Percentiles rank a stretch among this genome's conserved stretches.
These are phyloP conservation scores for Coecobrya sp. DNA, from an alignment of 2,888 invertebrate species.

Conservation along the genomic window DNA sequence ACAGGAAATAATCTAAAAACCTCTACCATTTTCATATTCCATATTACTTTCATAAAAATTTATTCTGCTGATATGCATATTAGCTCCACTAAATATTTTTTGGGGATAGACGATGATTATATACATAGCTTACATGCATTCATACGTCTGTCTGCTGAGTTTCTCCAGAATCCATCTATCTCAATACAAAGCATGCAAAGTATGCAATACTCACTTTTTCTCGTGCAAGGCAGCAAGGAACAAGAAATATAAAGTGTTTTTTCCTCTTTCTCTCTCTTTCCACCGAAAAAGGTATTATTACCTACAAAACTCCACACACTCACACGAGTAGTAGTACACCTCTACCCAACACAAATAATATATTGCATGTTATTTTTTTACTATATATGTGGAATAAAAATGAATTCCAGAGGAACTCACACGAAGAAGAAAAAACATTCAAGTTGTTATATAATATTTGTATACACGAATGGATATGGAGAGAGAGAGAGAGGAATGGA, in stretches of 20 bases:
- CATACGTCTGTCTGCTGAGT: not conserved
- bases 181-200: slow-evolving; percentile 7
- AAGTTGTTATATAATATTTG: not conserved
- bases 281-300: not conserved
- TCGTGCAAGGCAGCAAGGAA: not conserved
- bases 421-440: not conserved
- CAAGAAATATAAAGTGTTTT: not conserved
- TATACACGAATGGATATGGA: not conserved
- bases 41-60: too few relatives aligned
- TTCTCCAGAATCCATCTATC: not conserved
- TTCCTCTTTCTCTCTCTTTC: not conserved
- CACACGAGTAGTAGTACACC: not conserved
- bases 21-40: too few relatives aligned
- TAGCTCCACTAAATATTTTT: too few relatives aligned
- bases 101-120: not conserved
- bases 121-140: not conserved
- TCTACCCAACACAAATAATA: slow-evolving; percentile 23
- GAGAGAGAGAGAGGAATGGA: not conserved
- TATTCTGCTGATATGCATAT: too few relatives aligned
- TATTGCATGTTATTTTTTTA: slow-evolving; percentile 25
- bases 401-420: slow-evolving; percentile 45
- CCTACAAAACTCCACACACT: not conserved
- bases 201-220: not conserved
- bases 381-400: slow-evolving; percentile 29
- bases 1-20: slow-evolving; percentile 45